phyloP scores from a whole-genome alignment of 1,140 invertebrate genomes.

The Heliconius congener region DNA sequence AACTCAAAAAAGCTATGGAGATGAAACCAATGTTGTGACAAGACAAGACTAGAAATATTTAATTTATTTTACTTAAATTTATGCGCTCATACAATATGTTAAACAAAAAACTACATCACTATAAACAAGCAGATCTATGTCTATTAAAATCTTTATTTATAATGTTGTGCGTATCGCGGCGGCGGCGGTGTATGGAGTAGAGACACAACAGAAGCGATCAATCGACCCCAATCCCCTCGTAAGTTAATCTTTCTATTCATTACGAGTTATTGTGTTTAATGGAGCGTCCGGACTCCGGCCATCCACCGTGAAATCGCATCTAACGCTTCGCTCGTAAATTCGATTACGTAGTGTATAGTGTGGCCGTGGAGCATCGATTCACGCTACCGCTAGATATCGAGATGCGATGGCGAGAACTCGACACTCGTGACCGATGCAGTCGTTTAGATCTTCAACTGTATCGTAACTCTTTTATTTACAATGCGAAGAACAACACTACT shows the following conservation, averaged over 20 bases:
- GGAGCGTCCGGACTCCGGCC: constrained; percentile 30
- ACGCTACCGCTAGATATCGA: constrained; percentile 45
- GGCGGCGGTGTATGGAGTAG: neutral
- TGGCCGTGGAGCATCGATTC: constrained; percentile 37
- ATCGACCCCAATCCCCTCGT: constrained; percentile 40
- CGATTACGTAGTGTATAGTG: constrained; percentile 21
- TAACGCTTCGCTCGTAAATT: constrained; percentile 49
- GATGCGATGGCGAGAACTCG: constrained; percentile 33
- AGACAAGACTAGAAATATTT: too few species aligned
- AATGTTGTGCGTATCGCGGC: neutral
- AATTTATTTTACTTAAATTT: too few species aligned
- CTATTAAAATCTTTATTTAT: constrained; percentile 4
- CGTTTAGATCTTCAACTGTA: constrained; percentile 35
- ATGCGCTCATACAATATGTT: too few species aligned
- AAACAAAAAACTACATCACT: too few species aligned
- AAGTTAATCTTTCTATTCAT: constrained; percentile 62
- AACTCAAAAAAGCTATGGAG: too few species aligned
- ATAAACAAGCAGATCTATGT: neutral
- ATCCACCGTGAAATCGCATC: constrained; percentile 57
- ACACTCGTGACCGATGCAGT: constrained; percentile 43
- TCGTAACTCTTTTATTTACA: constrained; percentile 29
- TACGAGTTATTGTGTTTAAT: constrained; percentile 60
- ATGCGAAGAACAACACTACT: neutral
- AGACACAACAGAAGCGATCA: constrained; percentile 35
- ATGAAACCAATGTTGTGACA: too few species aligned